These are phyloP conservation scores for Pseudochromis fuscus DNA, from an alignment of 2,797 vertebrate genomes.

Conservation along the genomic window DNA sequence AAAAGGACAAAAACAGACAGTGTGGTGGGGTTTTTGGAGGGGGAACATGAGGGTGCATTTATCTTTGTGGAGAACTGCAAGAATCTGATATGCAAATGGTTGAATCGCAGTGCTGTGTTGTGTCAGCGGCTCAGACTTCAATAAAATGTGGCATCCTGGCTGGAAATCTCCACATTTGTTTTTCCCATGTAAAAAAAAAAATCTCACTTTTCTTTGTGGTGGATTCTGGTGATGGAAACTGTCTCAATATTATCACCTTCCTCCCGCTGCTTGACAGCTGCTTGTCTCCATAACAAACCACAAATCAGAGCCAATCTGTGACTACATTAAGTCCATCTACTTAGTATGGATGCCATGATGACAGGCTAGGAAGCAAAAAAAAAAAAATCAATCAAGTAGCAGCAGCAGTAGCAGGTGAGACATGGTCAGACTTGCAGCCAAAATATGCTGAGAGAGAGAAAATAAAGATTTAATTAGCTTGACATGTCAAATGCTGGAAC, in stretches of 20 bases:
- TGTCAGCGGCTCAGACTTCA: conserved; percentile 62
- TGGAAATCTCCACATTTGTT: conserved; percentile 36
- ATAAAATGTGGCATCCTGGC: conserved; percentile 59
- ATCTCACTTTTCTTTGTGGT: conserved; percentile 20
- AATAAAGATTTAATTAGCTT: conserved; percentile 50
- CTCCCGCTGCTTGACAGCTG: conserved; percentile 13
- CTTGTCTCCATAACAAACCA: conserved; percentile 17
- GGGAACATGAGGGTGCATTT: conserved; percentile 67
- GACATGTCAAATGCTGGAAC: conserved; percentile 36
- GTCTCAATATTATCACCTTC: conserved; percentile 8
- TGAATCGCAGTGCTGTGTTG: conserved; percentile 51
- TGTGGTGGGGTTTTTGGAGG: conserved; percentile 35
- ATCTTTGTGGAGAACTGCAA: conserved; percentile 44
- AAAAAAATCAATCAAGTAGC: conserved; percentile 36
- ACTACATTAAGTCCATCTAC: conserved; percentile 36
- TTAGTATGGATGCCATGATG: conserved; percentile 49
- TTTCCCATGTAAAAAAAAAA: not conserved
- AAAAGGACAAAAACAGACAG: conserved; percentile 22
- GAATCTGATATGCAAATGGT: conserved; percentile 64
- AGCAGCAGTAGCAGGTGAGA: conserved; percentile 32
- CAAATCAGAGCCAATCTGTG: conserved; percentile 35
- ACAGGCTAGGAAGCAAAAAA: conserved; percentile 20
- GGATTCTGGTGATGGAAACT: conserved; percentile 13
- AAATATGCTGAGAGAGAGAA: conserved; percentile 47
- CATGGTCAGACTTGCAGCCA: conserved; percentile 45